Evolutionary conservation across 2,113 vertebrate genomes (phyloP), one percentile per base, ranked within the genome.

Genomic region (Fukomys damarensis): DNA sequence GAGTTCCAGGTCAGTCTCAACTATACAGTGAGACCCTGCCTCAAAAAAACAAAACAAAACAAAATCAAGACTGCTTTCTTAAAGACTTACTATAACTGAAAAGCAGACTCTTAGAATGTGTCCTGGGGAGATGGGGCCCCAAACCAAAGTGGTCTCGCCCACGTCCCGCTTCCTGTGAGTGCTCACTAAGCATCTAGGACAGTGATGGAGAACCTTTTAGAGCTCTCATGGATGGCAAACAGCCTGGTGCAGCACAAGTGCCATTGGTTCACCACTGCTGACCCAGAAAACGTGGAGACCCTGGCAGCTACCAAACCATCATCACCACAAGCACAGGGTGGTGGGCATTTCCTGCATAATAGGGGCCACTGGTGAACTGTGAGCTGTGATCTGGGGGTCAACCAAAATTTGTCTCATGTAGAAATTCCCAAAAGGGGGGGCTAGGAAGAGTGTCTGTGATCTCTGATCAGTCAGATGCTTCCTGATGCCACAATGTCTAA

Each of bases 291-390:
- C 11, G 2, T 3, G 28, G 11, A 38, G 0, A 9, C 35, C 11
- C 1, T 0, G 0, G 46, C 0, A 3, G 61, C 49, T 10, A 14
- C 4, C 2, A 1, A 3, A 24, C 0, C 16, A 14, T 1, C 19
- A 2, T 7, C 32, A 26, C 1, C 41, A 3, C 16, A 9, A 10
- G 41, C 26, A 35, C 5, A 0, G 5, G 2, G 0, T 0, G 30
- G 49, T 0, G 10, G 46, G 9, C 14, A 32, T 5, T 43, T 19
- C n/a, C 24, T 68, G 3, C 2, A 11, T 0, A 13, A 0, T 3
- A 26, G 6, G 79, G 22, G 0, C 12, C 5, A 38, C 41, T 81
- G 95, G 72, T 88, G 46, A 85, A 58, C 0, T 84, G 35, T 81
- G 35, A 86, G 2, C n/a, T 4, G 52, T 16, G 46, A 80, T 26